A percentile compares a stretch with the other conserved stretches of the same genome.
Conservation (phyloP, 1,140 invertebrate genomes). For the Sarcophaga peregrina region DNA sequence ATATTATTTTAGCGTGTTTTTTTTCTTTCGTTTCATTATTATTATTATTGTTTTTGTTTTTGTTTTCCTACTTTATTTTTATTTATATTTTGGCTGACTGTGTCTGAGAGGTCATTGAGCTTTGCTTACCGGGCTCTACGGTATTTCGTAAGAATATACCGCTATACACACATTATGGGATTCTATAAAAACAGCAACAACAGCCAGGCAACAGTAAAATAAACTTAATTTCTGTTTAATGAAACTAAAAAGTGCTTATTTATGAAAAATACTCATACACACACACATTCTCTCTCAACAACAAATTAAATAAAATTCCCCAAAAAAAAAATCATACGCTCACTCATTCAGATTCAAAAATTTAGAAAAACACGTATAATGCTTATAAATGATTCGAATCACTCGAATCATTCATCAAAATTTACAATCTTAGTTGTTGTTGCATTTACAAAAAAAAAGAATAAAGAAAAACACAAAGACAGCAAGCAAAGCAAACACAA, state of each 20-base stretch:
- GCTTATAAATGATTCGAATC: no score
- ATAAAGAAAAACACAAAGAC: no score
- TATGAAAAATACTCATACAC: background rate
- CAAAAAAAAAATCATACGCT: background rate
- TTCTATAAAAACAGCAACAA: conserved; percentile 37
- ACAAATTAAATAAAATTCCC: background rate
- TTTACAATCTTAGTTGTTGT: no score
- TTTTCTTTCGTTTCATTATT: background rate
- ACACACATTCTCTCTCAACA: no score
- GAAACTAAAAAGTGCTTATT: conserved; percentile 24
- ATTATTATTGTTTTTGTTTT: background rate
- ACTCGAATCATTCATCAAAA: no score
- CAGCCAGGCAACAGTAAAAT: conserved; percentile 8
- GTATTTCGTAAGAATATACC: conserved; percentile 43
- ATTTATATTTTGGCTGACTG: conserved; percentile 31
- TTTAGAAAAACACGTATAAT: no score
- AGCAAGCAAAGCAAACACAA: no score
- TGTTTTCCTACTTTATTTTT: conserved; percentile 7
- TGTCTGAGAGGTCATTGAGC: conserved; percentile 62
- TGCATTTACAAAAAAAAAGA: no score
- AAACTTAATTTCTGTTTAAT: conserved; percentile 18
- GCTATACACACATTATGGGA: conserved; percentile 27
- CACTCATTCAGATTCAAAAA: no score
- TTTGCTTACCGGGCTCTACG: conserved; percentile 49
- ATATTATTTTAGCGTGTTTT: background rate